These are phyloP conservation scores for Eurystomus glaucurus DNA, from an alignment of 2,797 vertebrate species.

Conservation along the genomic window DNA sequence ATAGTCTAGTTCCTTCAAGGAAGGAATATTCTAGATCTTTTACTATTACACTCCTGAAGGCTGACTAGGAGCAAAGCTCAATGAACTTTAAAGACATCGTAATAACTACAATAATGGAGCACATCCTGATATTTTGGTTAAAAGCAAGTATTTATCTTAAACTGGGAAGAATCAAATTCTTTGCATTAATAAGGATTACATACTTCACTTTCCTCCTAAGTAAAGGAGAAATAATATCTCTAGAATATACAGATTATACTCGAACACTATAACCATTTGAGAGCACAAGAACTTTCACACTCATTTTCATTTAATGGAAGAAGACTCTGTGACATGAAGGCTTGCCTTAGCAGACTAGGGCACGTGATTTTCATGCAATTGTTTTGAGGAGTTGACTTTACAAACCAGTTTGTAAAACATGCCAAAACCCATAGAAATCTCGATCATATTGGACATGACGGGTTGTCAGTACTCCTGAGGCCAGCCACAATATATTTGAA, in stretches of 20 bases:
- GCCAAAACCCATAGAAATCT: neutral
- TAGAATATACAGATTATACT: neutral
- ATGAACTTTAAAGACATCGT: neutral
- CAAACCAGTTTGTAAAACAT: neutral
- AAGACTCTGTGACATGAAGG: neutral
- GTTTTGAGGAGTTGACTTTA: neutral
- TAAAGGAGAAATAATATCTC: neutral
- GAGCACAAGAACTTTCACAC: neutral
- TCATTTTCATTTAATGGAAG: neutral
- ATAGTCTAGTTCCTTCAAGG: neutral
- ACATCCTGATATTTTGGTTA: neutral
- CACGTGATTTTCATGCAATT: neutral
- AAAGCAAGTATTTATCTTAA: neutral
- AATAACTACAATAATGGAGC: neutral
- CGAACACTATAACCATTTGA: neutral
- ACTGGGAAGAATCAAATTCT: neutral
- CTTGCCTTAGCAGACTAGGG: rapidly evolving
- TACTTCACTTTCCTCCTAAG: neutral
- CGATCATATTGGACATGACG: neutral
- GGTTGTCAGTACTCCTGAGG: neutral
- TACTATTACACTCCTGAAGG: neutral
- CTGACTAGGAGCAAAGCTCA: neutral
- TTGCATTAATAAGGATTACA: neutral
- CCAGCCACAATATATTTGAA: neutral
- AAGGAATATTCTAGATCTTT: neutral